Conservation (phyloP, 2,797 vertebrate species). For the Eulemur mongoz region DNA sequence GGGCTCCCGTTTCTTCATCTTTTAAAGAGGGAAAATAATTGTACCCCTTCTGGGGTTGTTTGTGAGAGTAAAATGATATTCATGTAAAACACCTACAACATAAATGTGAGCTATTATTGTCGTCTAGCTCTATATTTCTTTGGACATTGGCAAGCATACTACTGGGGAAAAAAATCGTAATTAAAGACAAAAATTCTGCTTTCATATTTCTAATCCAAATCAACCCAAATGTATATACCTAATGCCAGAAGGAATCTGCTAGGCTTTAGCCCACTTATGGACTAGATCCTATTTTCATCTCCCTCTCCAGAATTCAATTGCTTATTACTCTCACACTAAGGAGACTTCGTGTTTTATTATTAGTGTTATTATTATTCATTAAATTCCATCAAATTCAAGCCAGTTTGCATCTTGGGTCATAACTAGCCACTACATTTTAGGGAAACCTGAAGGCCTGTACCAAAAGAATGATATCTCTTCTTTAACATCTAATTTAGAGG, state of each 20-base stretch:
- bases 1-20: not conserved
- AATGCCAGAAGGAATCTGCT: not conserved
- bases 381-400: conserved; percentile 14
- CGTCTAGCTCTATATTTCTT: conserved; percentile 5
- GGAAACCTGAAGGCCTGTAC: conserved; percentile 13
- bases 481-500: conserved; percentile 51
- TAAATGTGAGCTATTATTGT: not conserved
- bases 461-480: not conserved
- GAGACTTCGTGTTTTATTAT: not conserved
- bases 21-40: not conserved
- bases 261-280: not conserved
- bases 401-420: not conserved
- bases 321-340: not conserved
- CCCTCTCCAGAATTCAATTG: not conserved
- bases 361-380: not conserved
- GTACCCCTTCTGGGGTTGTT: not conserved
- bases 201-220: conserved; percentile 52
- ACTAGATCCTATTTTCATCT: not conserved
- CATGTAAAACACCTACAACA: not conserved
- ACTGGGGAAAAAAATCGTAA: not conserved
- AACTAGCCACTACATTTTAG: not conserved
- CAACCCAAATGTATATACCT: not conserved
- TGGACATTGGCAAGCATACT: conserved; percentile 9
- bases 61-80: not conserved
- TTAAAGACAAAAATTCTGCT: conserved; percentile 33